Evolutionary conservation across 2,113 vertebrate genomes (phyloP).

Genomic region (Percina caprodes): DNA sequence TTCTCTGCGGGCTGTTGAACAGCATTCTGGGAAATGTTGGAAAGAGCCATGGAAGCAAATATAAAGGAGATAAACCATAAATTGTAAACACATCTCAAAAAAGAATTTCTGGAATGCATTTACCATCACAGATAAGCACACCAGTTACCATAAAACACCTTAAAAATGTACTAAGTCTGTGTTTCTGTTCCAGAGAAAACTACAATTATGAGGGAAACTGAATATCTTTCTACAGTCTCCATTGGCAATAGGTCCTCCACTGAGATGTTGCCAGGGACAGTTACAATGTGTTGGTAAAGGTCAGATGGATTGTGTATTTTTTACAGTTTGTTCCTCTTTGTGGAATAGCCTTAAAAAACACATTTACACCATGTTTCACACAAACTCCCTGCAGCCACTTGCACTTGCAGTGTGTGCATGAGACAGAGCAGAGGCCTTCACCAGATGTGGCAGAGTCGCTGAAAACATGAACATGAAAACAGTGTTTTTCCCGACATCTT

Average conservation of each 20-base stretch:
- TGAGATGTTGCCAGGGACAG: not conserved
- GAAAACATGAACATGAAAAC: not conserved
- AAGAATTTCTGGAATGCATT: slow-evolving; percentile 33
- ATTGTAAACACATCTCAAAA: not conserved
- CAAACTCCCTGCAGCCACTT: not conserved
- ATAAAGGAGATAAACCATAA: slow-evolving; percentile 10
- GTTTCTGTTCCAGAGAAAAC: not conserved
- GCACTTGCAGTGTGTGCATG: not conserved
- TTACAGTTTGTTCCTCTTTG: not conserved
- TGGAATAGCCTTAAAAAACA: not conserved
- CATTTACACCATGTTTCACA: not conserved
- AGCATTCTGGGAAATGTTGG: slow-evolving; percentile 28
- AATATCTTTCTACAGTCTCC: not conserved
- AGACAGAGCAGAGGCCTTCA: not conserved
- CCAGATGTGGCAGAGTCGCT: not conserved
- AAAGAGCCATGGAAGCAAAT: not conserved
- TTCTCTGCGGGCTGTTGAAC: not conserved
- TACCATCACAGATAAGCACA: slow-evolving; percentile 11
- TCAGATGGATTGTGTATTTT: not conserved
- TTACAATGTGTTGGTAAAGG: not conserved
- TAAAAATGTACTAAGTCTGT: not conserved
- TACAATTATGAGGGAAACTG: not conserved
- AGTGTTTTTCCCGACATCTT: not conserved
- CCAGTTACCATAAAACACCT: not conserved
- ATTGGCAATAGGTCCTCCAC: not conserved